phyloP scores from a whole-genome alignment of 2,113 vertebrate genomes.

The Paraplagusia blochii region DNA sequence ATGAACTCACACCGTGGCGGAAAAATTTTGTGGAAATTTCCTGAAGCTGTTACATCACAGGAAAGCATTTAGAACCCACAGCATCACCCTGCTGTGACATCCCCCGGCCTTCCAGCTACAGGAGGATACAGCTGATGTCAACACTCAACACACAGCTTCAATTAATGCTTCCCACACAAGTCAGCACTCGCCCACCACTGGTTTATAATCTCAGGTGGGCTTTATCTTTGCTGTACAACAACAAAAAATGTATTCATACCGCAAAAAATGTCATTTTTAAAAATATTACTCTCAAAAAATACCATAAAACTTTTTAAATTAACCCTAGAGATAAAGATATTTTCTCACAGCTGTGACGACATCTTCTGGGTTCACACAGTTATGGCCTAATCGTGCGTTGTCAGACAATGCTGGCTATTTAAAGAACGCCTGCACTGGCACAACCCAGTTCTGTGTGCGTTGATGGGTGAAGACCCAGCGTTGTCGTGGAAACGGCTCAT shows the following conservation, averaged over 20 bases:
- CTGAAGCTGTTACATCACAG: conserved; percentile 20
- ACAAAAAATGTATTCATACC: too few species aligned
- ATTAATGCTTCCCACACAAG: conserved; percentile 33
- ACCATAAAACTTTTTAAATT: too few species aligned
- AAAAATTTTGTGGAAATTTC: conserved; percentile 14
- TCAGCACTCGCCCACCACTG: conserved; percentile 31
- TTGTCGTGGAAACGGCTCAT: conserved; percentile 60
- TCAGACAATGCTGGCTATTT: conserved; percentile 33
- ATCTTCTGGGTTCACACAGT: background rate
- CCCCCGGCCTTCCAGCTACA: conserved; percentile 13
- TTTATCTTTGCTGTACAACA: too few species aligned
- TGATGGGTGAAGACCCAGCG: conserved; percentile 36
- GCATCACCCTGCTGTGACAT: conserved; percentile 23
- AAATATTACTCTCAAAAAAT: too few species aligned
- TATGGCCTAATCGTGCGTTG: conserved; percentile 6
- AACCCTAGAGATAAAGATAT: too few species aligned
- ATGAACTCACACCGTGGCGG: background rate
- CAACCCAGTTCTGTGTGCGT: conserved; percentile 23
- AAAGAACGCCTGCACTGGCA: conserved; percentile 38
- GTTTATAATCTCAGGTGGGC: conserved; percentile 23
- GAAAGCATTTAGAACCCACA: conserved; percentile 2
- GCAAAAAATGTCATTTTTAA: too few species aligned
- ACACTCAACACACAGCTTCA: conserved; percentile 18
- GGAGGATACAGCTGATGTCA: conserved; percentile 37
- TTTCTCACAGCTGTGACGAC: background rate